Conservation (phyloP, 2,797 vertebrate species). For the Babyrousa celebensis region DNA sequence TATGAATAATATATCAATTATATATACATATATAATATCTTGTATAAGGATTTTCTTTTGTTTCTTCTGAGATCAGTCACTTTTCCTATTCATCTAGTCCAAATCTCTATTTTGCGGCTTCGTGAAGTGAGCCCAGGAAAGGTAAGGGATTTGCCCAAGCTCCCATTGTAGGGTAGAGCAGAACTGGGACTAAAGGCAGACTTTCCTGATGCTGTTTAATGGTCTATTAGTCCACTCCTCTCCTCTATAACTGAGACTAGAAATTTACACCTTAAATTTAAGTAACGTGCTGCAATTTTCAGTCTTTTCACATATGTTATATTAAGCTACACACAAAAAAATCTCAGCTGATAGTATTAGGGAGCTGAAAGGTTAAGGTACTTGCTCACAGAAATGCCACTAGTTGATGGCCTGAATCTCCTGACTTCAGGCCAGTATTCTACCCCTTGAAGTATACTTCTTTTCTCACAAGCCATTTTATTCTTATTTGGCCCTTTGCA, state of each 20-base stretch:
- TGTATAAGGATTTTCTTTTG: conserved; percentile 48
- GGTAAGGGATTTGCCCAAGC: not conserved
- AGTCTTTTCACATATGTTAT: conserved; percentile 19
- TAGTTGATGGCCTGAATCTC: not conserved
- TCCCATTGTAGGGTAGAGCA: conserved; percentile 27
- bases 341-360: not conserved
- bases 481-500: not conserved
- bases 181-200: conserved; percentile 31
- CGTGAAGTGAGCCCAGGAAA: conserved; percentile 19
- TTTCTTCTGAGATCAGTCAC: conserved; percentile 19
- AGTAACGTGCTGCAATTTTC: conserved; percentile 1
- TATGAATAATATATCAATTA: not conserved
- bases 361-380: not conserved
- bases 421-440: not conserved
- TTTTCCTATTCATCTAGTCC: conserved; percentile 49
- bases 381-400: not conserved
- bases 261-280: conserved; percentile 51
- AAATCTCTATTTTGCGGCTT: conserved; percentile 46
- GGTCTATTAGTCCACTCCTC: conserved; percentile 11
- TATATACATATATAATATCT: not conserved
- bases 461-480: conserved; percentile 40
- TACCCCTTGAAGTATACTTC: not conserved
- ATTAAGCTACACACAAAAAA: not conserved
- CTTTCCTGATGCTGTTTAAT: not conserved
- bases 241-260: conserved; percentile 15